These are phyloP conservation scores for Sus cebifrons DNA, from an alignment of 2,797 vertebrate genomes.

Conservation along the genomic window DNA sequence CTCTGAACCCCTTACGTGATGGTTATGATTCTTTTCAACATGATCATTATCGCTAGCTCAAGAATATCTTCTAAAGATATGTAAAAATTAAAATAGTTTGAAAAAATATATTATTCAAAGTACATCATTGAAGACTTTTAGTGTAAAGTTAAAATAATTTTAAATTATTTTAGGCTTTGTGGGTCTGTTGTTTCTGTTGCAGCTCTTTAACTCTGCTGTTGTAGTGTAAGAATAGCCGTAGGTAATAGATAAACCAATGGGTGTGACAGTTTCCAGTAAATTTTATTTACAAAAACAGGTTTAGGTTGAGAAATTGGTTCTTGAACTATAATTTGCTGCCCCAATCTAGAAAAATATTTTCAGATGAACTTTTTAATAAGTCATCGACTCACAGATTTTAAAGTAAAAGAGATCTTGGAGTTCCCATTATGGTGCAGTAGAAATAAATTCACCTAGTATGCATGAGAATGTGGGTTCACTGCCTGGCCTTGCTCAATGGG, in stretches of 20 bases:
- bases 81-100: slow-evolving; percentile 6
- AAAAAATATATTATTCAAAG: slow-evolving; percentile 1
- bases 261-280: background rate
- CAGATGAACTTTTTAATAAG: slow-evolving; percentile 32
- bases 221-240: background rate
- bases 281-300: background rate
- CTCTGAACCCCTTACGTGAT: slow-evolving; percentile 20
- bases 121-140: background rate
- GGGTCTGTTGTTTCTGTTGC: background rate
- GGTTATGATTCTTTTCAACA: slow-evolving; percentile 30
- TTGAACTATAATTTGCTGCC: background rate
- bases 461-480: no score
- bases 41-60: slow-evolving; percentile 19
- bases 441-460: no score
- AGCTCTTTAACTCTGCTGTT: background rate
- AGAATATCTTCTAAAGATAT: slow-evolving; percentile 53
- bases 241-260: slow-evolving; percentile 24
- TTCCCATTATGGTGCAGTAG: no score
- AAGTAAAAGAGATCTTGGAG: slow-evolving; percentile 1
- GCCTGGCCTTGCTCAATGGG: no score
- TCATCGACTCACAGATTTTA: slow-evolving; percentile 49
- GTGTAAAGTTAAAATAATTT: background rate
- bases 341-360: slow-evolving; percentile 37
- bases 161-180: slow-evolving; percentile 18
- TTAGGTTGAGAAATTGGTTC: slow-evolving; percentile 49